Evolutionary conservation across 2,888 invertebrate species (phyloP).

Genomic region (Tolmerus cingulatus): DNA sequence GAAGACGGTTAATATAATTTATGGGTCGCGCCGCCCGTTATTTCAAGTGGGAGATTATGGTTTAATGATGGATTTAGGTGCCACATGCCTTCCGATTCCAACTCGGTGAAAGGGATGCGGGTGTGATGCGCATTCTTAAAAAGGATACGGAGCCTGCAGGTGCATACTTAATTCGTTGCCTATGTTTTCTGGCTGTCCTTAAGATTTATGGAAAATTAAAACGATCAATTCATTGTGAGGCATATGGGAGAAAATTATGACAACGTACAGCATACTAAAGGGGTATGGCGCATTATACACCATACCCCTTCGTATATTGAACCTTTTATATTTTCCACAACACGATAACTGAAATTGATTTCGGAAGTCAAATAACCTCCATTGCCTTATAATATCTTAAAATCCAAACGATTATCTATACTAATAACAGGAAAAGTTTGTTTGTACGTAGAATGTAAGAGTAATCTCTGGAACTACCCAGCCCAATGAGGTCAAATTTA

Average conservation of each 20-base stretch:
- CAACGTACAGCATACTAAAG: background rate
- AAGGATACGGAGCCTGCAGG: background rate
- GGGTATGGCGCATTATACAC: too few relatives aligned
- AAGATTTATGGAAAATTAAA: background rate
- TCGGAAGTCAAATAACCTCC: too few relatives aligned
- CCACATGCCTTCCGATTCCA: background rate
- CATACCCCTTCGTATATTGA: too few relatives aligned
- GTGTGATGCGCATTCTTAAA: background rate
- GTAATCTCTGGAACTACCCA: too few relatives aligned
- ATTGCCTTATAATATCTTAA: too few relatives aligned
- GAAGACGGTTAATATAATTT: slow-evolving; percentile 1
- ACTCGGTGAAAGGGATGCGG: background rate
- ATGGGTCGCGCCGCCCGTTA: background rate
- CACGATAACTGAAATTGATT: background rate
- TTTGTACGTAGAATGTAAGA: too few relatives aligned
- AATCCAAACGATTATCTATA: too few relatives aligned
- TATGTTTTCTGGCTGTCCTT: background rate
- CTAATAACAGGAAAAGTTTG: too few relatives aligned
- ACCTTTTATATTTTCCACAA: background rate
- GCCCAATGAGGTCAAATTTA: too few relatives aligned
- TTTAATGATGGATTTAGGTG: background rate
- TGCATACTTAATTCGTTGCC: background rate
- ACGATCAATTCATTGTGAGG: background rate
- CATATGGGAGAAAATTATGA: background rate
- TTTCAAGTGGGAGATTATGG: slow-evolving; percentile 3